Conservation (phyloP, 30 jellyfish, hydroid and myxozoan genomes). For the Aurelia aurita complex sp. Pacific region DNA sequence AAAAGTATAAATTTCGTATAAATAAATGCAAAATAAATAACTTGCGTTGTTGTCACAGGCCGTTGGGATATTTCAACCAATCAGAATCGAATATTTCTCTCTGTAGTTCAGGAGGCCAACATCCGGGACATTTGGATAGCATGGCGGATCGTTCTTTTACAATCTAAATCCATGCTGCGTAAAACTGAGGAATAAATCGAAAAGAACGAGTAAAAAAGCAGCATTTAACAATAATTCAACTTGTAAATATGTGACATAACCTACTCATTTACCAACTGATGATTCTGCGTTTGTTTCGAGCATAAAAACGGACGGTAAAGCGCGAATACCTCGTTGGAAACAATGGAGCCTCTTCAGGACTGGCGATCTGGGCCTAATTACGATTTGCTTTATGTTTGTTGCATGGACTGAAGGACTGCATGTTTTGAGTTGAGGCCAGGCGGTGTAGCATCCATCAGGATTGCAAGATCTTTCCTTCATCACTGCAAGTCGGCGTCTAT, state of each 20-base stretch:
- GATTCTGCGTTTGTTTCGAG: no score
- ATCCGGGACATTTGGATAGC: constrained; percentile 89
- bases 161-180: constrained; percentile 70
- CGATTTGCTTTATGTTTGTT: no score
- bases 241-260: constrained; percentile 32
- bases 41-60: no score
- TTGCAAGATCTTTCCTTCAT: no score
- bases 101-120: constrained; percentile 25
- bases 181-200: constrained; percentile 40
- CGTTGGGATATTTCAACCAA: constrained; percentile 38
- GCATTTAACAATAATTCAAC: not conserved
- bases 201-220: constrained; percentile 4
- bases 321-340: constrained; percentile 6
- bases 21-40: no score
- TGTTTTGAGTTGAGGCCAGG: no score
- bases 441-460: no score
- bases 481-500: no score
- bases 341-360: not conserved
- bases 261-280: not conserved
- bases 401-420: no score
- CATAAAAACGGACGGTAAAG: not conserved
- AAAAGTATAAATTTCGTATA: no score
- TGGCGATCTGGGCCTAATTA: no score
- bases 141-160: constrained; percentile 89
- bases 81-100: constrained; percentile 45